Evolutionary conservation across 2,888 invertebrate species (phyloP), one percentile per base, ranked within the genome.

Genomic region (Acrocera orbiculus): DNA sequence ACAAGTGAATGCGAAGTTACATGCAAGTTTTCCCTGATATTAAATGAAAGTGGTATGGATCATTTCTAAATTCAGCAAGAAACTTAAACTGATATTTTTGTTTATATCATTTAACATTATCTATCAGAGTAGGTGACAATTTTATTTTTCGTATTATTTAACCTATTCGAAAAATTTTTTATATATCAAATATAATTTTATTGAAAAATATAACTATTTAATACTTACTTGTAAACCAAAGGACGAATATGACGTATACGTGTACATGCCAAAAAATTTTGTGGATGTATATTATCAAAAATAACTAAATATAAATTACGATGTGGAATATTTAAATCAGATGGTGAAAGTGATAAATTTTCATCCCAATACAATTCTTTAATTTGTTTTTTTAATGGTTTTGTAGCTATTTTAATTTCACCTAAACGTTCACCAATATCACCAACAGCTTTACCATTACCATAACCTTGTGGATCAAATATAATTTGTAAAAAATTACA

Each of bases 401-500:
- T 69, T 4, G 69, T 67, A 0, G 78, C 73, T 13, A 83, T 70
- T 47, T 73, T 73, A 16, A 86, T 64, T 44, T 76, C 68, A 7
- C 89, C 89, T 13, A 87, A 56, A 34, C 83, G 69, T 3, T 62
- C 60, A 44, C 83, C 81, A 40, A 90, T 57, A 50, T 89, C 87
- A 0, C 89, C 89, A 5, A 80, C 70, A 19, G 76, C 73, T 52
- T 70, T 67, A 0, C 73, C 74, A 10, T 66, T 60, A 0, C 73
- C 76, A 30, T 66, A 66, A 40, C 77, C 75, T 40, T 78, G 72
- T 0, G 87, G 87, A 62, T 89, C 83, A 48, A 85, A 87, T 1
- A 89, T 72, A 20, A 78, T 60, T 53, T 87, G 85, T 5, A 90
- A 62, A 39, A 81, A 77, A 54, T 89, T 79, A 53, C 90, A 90